Percentiles rank a stretch among this genome's conserved stretches.
phyloP scores from a whole-genome alignment of 1,140 invertebrate genomes.

The Zaprionus africanus region DNA sequence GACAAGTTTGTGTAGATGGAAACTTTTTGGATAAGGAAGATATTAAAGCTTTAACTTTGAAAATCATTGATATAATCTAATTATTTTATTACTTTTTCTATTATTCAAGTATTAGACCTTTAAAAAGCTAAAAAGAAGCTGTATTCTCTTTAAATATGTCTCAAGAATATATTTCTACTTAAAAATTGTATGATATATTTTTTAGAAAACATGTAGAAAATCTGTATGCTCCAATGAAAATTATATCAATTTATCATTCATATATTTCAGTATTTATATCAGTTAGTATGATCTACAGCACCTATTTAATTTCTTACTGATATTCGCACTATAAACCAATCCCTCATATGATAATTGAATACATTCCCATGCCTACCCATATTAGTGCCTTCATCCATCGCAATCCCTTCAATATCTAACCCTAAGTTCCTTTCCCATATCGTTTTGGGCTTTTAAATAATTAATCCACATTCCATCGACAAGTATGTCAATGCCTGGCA shows the following conservation, averaged over 20 bases:
- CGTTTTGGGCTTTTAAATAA: conserved; percentile 27
- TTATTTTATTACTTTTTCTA: too few species aligned
- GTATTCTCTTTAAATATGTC: not conserved
- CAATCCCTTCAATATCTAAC: not conserved
- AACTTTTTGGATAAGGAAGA: not conserved
- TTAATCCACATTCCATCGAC: conserved; percentile 23
- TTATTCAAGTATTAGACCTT: too few species aligned
- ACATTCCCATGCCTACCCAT: not conserved
- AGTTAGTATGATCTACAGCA: too few species aligned
- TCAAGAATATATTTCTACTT: too few species aligned
- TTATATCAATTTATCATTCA: too few species aligned
- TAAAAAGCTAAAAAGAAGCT: too few species aligned
- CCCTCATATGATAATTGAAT: not conserved
- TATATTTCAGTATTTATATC: too few species aligned
- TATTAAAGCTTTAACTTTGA: not conserved
- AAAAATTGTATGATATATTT: too few species aligned
- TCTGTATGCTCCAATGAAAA: too few species aligned
- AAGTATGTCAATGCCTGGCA: conserved; percentile 69
- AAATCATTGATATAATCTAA: not conserved
- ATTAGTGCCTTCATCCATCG: not conserved
- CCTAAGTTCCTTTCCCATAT: not conserved
- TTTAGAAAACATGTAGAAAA: too few species aligned
- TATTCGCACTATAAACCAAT: too few species aligned
- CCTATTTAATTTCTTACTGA: too few species aligned
- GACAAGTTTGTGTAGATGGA: not conserved